Evolutionary conservation across 2,888 invertebrate genomes (phyloP), one percentile per base, ranked within the genome.

Genomic region (Cynaeus angustus): DNA sequence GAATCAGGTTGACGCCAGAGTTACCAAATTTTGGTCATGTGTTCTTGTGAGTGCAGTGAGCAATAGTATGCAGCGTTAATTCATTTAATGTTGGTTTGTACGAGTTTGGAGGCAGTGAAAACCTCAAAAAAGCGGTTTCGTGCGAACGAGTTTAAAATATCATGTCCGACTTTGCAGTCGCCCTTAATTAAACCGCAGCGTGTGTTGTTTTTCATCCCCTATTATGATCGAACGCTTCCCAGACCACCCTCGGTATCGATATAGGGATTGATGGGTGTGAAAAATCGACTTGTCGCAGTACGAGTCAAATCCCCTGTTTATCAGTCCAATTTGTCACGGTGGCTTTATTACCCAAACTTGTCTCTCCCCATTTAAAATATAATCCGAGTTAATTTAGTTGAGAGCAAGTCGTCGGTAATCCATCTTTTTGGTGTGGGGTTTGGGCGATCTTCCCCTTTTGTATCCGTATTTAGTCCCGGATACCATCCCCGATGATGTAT

Each of bases 401-500:
- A 65, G 69, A 56, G 62, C 67, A 58, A 68, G 68, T 70, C 41
- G 66, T 33, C 14, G 66, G 72, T 66, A 52, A 72, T 72, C 71
- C 68, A 66, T 72, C 72, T 72, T 70, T 70, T 64, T 66, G 28
- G 53, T 65, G 43, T 38, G 4, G 21, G 21, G 4, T n/a, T n/a
- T n/a, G n/a, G n/a, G n/a, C n/a, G n/a, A n/a, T n/a, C 21, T 21
- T 21, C 21, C 21, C 62, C n/a, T n/a, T n/a, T n/a, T n/a, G n/a
- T n/a, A n/a, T n/a, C n/a, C 13, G 26, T 10, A 16, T 65, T 53
- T 55, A 46, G 53, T 12, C 55, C 55, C 64, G 66, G 66, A 66
- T 64, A 71, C 68, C 68, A 68, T 71, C 64, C 71, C 71, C 38
- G 71, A 73, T 74, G 73, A 76, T 75, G 75, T 76, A 76, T 72